phyloP scores from a whole-genome alignment of 2,797 vertebrate genomes.

The Catostomus latipinnis region DNA sequence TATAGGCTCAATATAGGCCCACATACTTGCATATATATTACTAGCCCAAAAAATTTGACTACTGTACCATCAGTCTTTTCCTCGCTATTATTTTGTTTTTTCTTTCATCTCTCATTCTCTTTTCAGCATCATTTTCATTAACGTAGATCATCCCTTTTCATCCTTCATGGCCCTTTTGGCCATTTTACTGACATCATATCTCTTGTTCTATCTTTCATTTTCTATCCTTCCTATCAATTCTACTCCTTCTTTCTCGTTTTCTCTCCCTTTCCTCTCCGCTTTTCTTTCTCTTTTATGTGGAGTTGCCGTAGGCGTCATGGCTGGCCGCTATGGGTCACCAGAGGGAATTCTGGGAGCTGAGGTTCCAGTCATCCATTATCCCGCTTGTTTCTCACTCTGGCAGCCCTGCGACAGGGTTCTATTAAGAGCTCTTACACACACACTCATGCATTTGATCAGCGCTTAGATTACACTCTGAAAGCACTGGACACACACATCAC shows the following conservation, averaged over 20 bases:
- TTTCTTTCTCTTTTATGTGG: constrained; percentile 70
- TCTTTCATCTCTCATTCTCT: constrained; percentile 5
- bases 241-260: constrained; percentile 10
- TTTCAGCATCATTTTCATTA: neutral
- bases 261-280: constrained; percentile 69
- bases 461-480: constrained; percentile 49
- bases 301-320: constrained; percentile 48
- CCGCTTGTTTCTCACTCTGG: constrained; percentile 91
- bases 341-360: constrained; percentile 89
- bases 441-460: constrained; percentile 52
- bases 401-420: constrained; percentile 93
- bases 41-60: neutral
- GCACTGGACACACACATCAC: constrained; percentile 47
- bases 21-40: constrained; percentile 55
- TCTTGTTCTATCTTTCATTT: constrained; percentile 62
- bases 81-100: constrained; percentile 8
- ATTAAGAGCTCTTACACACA: constrained; percentile 74
- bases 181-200: constrained; percentile 30
- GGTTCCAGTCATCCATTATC: constrained; percentile 92
- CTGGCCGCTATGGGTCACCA: constrained; percentile 70
- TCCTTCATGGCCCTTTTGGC: constrained; percentile 53
- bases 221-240: constrained; percentile 26
- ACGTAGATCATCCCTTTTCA: constrained; percentile 59
- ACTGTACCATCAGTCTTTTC: constrained; percentile 10
- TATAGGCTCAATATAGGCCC: constrained; percentile 15